Conservation (phyloP, 2,888 invertebrate species). For the Carcina quercana region DNA sequence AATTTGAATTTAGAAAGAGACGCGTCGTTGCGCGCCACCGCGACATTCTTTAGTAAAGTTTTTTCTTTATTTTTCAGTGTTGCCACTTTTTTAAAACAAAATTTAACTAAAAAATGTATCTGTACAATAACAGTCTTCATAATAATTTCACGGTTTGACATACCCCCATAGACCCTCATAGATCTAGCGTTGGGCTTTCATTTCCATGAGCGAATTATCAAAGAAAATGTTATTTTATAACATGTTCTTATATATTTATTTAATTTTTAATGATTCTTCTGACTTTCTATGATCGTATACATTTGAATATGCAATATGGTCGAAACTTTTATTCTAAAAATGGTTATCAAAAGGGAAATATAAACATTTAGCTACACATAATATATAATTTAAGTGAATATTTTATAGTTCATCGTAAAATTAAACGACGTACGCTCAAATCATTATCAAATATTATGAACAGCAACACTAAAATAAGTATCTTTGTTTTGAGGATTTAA, state of each 20-base stretch:
- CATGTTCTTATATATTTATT: neutral
- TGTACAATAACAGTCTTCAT: neutral
- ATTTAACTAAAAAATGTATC: neutral
- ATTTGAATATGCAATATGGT: too few relatives aligned
- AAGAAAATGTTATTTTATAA: too few relatives aligned
- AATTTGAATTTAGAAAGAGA: constrained; percentile 31
- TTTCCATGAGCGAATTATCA: too few relatives aligned
- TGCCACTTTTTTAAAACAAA: neutral
- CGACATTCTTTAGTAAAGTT: constrained; percentile 6
- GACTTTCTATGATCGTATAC: too few relatives aligned
- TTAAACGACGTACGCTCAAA: neutral
- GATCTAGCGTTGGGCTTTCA: too few relatives aligned
- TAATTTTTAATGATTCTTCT: neutral
- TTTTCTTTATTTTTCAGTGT: constrained; percentile 1
- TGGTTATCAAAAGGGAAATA: too few relatives aligned
- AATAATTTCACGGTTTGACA: neutral
- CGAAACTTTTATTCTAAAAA: too few relatives aligned
- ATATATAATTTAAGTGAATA: too few relatives aligned
- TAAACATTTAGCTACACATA: too few relatives aligned
- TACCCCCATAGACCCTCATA: too few relatives aligned
- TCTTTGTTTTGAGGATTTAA: neutral
- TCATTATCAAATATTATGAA: neutral
- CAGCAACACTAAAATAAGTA: too few relatives aligned
- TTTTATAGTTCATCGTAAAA: neutral
- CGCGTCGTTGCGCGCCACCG: constrained; percentile 24